Evolutionary conservation across 2,113 vertebrate species (phyloP), one percentile per base, ranked within the genome.

Genomic region (Dromiciops gliroides): DNA sequence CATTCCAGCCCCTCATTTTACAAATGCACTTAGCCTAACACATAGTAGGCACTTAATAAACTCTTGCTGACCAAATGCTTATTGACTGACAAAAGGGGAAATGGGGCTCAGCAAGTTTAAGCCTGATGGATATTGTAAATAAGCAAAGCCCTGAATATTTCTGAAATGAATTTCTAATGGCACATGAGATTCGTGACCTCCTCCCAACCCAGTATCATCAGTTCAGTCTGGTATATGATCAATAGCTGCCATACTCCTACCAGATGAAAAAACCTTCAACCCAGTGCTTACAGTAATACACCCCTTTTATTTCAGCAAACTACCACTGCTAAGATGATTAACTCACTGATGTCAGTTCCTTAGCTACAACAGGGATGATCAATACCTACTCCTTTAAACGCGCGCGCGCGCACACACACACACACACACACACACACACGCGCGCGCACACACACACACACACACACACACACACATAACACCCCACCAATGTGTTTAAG

Each of bases 141-240:
- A 50, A 19, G 47, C 50, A 51, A 92, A 92, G 75, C 8, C 37
- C 28, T 16, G 31, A 22, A 3, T 50, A 31, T 51, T 51, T 51
- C 25, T 50, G 31, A 95, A 94, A 48, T 60, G 12, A 51, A 93
- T 91, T 91, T 89, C 93, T 91, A 95, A 93, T 95, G 93, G 89
- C 3, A 48, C 9, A 83, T 19, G 23, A 92, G 88, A 48, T 83
- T 49, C 89, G 48, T 90, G 47, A 50, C 48, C 89, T 49, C 3
- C 12, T 47, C 88, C 88, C 31, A 47, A 8, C 31, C 93, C 16
- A 90, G 6, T 94, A 91, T 67, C 56, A 44, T 89, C 52, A 91
- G 28, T 51, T 92, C 0, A 92, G 48, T 83, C 37, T 89, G 67
- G 67, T 67, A 94, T 67, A 90, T 1, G 50, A 26, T 92, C 94